phyloP scores from a whole-genome alignment of 2,797 vertebrate genomes.

The Hapalemur alaotrensis region DNA sequence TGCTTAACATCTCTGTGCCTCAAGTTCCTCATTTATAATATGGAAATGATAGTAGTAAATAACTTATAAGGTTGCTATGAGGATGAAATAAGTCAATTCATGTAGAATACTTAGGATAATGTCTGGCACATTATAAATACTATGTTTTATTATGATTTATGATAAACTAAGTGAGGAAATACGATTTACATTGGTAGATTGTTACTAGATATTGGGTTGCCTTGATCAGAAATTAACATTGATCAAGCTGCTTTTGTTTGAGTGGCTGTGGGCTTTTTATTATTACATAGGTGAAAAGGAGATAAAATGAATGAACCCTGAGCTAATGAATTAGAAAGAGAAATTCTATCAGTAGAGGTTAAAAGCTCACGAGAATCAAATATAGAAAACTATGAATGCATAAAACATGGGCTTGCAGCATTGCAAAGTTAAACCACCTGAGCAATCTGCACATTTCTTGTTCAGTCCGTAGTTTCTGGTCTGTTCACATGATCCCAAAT shows the following conservation, averaged over 20 bases:
- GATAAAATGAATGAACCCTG: not conserved
- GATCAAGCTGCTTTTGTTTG: not conserved
- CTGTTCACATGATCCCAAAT: not conserved
- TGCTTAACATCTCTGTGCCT: not conserved
- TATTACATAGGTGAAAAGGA: not conserved
- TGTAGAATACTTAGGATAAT: not conserved
- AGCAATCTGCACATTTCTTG: not conserved
- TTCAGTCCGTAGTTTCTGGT: not conserved
- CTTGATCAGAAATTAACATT: not conserved
- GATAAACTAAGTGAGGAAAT: not conserved
- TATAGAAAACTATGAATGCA: not conserved
- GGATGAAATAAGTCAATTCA: not conserved
- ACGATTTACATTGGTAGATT: not conserved
- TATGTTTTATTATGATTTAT: not conserved
- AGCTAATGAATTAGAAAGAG: not conserved
- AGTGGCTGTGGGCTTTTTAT: not conserved
- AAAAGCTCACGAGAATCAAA: not conserved
- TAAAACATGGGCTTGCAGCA: accelerated
- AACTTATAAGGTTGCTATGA: not conserved
- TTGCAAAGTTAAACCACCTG: accelerated
- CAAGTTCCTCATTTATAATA: not conserved
- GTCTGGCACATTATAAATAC: not conserved
- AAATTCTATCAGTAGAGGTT: not conserved
- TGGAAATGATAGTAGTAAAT: not conserved
- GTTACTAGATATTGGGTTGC: not conserved